Evolutionary conservation across 2,797 vertebrate species (phyloP).

Genomic region (Cyprinodon diabolis): DNA sequence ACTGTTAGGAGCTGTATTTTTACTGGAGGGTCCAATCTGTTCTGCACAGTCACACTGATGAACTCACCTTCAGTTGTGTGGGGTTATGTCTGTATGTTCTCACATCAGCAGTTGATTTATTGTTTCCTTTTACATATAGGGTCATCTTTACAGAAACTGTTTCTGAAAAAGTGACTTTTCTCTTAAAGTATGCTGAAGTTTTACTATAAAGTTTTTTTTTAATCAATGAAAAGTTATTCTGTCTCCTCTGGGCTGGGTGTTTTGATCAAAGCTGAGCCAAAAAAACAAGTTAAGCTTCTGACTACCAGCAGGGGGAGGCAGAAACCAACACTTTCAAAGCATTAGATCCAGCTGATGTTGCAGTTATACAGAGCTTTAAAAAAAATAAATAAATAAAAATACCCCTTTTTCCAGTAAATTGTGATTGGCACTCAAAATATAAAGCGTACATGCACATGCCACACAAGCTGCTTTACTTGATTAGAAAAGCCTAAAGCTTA

Average conservation of each 20-base stretch:
- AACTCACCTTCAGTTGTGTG: slow-evolving; percentile 42
- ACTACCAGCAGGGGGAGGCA: slow-evolving; percentile 64
- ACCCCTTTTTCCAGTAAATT: neutral
- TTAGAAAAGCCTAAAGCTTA: too few relatives aligned
- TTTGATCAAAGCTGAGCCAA: neutral
- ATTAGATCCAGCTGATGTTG: neutral
- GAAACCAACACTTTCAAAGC: slow-evolving; percentile 6
- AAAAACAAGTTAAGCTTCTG: neutral
- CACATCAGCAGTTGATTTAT: slow-evolving; percentile 59
- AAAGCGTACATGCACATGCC: neutral
- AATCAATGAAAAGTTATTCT: neutral
- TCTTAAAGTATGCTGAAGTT: slow-evolving; percentile 7
- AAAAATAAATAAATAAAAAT: neutral
- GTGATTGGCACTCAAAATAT: neutral
- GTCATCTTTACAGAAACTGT: slow-evolving; percentile 30
- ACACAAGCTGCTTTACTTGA: too few relatives aligned
- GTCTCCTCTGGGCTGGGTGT: neutral
- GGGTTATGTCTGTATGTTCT: slow-evolving; percentile 8
- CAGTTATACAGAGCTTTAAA: neutral
- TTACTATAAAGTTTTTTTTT: neutral
- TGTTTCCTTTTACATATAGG: slow-evolving; percentile 44
- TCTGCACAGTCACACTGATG: slow-evolving; percentile 44
- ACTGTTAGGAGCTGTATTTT: slow-evolving; percentile 37
- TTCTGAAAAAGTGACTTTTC: slow-evolving; percentile 60
- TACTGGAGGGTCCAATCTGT: slow-evolving; percentile 40